These are phyloP conservation scores for Drosophila antonietae DNA, from an alignment of 2,888 invertebrate species.

Conservation along the genomic window DNA sequence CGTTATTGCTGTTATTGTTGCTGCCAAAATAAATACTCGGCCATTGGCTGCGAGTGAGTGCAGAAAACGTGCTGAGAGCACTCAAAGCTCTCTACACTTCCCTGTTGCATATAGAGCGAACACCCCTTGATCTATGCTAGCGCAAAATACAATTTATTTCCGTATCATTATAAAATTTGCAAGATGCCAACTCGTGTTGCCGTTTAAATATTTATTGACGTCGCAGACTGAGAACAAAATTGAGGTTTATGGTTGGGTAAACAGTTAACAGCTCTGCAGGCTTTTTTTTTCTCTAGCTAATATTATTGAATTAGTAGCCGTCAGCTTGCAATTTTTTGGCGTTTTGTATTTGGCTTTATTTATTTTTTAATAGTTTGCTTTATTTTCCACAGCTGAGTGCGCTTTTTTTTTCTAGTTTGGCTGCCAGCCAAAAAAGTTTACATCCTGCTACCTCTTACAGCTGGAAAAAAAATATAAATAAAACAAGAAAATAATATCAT, in stretches of 20 bases:
- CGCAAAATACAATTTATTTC: slow-evolving; percentile 59
- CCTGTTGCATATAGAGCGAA: slow-evolving; percentile 16
- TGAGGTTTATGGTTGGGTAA: slow-evolving; percentile 46
- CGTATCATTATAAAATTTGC: slow-evolving; percentile 60
- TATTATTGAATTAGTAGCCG: slow-evolving; percentile 63
- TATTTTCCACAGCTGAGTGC: slow-evolving; percentile 61
- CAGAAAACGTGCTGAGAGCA: slow-evolving; percentile 31
- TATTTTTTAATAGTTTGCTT: slow-evolving; percentile 25
- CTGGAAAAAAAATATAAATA: background rate
- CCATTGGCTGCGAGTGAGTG: slow-evolving; percentile 45
- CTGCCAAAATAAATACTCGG: slow-evolving; percentile 60
- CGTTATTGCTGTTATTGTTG: slow-evolving; percentile 43
- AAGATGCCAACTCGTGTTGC: slow-evolving; percentile 36
- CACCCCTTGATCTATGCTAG: background rate
- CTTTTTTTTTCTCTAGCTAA: slow-evolving; percentile 25
- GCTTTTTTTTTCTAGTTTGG: slow-evolving; percentile 52
- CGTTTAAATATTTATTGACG: slow-evolving; percentile 67
- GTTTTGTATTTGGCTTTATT: background rate
- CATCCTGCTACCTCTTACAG: slow-evolving; percentile 38
- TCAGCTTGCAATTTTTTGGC: slow-evolving; percentile 30
- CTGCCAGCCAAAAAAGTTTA: slow-evolving; percentile 44
- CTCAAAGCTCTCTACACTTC: slow-evolving; percentile 33
- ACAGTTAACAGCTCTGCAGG: slow-evolving; percentile 39
- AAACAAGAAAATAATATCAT: slow-evolving; percentile 49
- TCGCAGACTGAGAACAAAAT: slow-evolving; percentile 5